phyloP scores from a whole-genome alignment of 2,113 vertebrate species.

The Chiloscyllium plagiosum region DNA sequence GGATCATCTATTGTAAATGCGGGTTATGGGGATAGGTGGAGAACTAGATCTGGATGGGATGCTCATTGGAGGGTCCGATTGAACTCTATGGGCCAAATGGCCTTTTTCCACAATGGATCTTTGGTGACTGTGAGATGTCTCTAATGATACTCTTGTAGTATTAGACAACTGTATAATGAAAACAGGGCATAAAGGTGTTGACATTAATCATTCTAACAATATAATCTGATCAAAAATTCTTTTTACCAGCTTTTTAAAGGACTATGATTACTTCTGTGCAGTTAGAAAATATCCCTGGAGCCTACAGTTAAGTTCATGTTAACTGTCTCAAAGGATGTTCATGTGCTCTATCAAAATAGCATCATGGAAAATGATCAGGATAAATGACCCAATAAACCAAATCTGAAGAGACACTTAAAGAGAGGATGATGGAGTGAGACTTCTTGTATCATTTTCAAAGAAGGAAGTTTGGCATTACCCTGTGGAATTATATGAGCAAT shows the following conservation, averaged over 20 bases:
- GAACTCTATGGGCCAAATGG: no score
- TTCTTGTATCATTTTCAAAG: not conserved
- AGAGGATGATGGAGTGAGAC: not conserved
- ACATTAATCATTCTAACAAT: not conserved
- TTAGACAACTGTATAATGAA: not conserved
- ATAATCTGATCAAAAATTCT: not conserved
- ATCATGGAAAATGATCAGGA: not conserved
- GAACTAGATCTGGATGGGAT: no score
- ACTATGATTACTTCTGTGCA: not conserved
- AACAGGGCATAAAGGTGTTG: not conserved
- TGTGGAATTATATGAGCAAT: not conserved
- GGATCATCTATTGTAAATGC: no score
- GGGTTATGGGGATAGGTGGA: no score
- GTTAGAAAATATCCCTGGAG: not conserved
- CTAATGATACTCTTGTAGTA: not conserved
- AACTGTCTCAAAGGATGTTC: not conserved
- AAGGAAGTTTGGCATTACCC: not conserved
- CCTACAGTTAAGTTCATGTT: not conserved
- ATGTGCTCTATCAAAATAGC: not conserved
- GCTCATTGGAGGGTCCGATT: no score
- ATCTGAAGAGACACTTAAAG: not conserved
- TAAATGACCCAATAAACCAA: slow-evolving; percentile 3
- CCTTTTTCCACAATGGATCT: not conserved
- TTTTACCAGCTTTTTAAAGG: not conserved
- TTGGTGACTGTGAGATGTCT: not conserved